Base-by-base conservation (phyloP, 2,888 invertebrate genomes). In the Lasioglossum lativentre region DNA sequence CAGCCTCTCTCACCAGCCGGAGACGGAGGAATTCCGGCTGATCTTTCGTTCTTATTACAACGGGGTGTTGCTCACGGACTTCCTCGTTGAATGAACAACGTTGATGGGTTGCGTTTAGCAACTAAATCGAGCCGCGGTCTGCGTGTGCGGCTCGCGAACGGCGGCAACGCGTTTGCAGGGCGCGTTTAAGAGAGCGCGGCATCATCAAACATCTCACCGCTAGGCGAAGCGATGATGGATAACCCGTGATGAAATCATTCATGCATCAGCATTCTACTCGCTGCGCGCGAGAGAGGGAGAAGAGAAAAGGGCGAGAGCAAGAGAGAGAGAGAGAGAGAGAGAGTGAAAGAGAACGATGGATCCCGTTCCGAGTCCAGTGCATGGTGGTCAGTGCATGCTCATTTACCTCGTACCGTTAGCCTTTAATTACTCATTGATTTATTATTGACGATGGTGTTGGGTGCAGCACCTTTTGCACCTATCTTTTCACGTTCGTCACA, bases 391-490 rank as follows among this genome's bases (percentile, higher is more conserved):
- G 68, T 68, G 80, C 75, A 77, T 86, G 85, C 86, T 89, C 89
- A 91, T 92, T 91, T 91, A 85, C 87, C 81, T 74, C 66, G 82
- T 90, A 92, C 93, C 93, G 94, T 94, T 94, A 93, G 93, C 94
- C 93, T 93, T 94, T 94, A 94, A 94, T 94, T 94, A 93, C 91
- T 89, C 90, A 92, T 93, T 94, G 94, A 94, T 94, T 94, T 94
- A 94, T 94, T 92, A 92, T 92, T 88, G 90, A 85, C 86, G 80
- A 75, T 42, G 84, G 81, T 81, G 88, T 87, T 87, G 86, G 87
- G 82, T 83, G 90, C 92, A 90, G 81, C 86, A 88, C 88, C 84
- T 83, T 85, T 89, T 79, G 87, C 88, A 72, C 90, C 85, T 74
- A 87, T 87, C 87, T 87, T 88, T 87, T 88, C 56, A 12, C n/a